Conservation (phyloP, 2,113 vertebrate species). For the Corythoichthys haematopterus region DNA sequence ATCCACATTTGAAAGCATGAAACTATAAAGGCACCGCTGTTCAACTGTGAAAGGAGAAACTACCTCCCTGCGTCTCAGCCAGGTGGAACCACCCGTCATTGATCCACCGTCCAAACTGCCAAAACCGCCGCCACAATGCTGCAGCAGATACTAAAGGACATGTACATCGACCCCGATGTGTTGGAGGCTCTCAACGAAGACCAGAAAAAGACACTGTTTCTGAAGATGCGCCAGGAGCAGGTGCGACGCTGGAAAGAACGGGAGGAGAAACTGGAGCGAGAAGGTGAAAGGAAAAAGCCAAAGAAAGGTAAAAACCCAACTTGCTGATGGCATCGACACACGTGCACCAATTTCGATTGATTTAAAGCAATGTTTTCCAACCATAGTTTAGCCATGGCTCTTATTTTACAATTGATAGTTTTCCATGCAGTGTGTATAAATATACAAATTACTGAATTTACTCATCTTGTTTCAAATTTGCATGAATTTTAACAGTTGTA, state of each 20-base stretch:
- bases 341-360: too few species aligned
- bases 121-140: conserved; percentile 59
- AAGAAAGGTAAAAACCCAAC: conserved; percentile 61
- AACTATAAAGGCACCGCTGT: conserved; percentile 25
- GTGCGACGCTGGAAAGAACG: conserved; percentile 75
- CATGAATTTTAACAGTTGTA: not conserved
- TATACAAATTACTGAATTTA: too few species aligned
- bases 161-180: conserved; percentile 78
- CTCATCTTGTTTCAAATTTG: too few species aligned
- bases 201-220: conserved; percentile 77
- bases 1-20: conserved; percentile 36
- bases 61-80: conserved; percentile 9
- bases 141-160: conserved; percentile 78
- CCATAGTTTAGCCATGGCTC: too few species aligned
- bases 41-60: conserved; percentile 35
- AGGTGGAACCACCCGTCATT: not conserved
- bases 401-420: too few species aligned
- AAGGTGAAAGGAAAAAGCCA: conserved; percentile 48
- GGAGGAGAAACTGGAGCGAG: conserved; percentile 68
- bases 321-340: not conserved
- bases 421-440: too few species aligned
- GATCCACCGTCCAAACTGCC: not conserved
- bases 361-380: not conserved
- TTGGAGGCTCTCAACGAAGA: conserved; percentile 74
- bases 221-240: conserved; percentile 79